Base-by-base conservation (phyloP, 2,113 vertebrate genomes). In the Ia io region DNA sequence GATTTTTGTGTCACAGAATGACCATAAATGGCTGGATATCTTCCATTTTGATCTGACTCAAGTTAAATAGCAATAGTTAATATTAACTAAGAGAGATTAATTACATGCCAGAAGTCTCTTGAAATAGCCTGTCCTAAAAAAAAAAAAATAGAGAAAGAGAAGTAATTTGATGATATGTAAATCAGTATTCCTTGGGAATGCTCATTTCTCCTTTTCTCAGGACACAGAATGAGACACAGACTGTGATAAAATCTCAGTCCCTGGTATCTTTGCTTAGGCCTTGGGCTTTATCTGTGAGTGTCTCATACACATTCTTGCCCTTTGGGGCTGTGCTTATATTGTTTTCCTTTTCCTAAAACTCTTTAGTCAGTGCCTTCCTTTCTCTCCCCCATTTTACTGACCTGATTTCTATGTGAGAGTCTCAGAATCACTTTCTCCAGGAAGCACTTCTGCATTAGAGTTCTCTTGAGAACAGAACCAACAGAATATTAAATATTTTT, bases 61-160 rank as follows among this genome's bases (percentile, higher is more conserved):
- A 53, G 59, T 78, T 71, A 90, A 91, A 67, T 9, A 61, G 47
- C 11, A 30, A 32, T 17, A 25, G 47, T 88, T 88, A 90, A 85
- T 51, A 84, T 85, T 88, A 91, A 87, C 71, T 84, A 53, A 90
- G 40, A 82, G 70, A 82, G 85, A 93, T 94, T 61, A 74, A 85
- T 95, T 82, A 69, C 49, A 42, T 49, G 35, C 47, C 56, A 69
- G 22, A 84, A 91, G 42, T 53, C 83, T 96, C 44, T 90, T 80
- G 18, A 96, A 37, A 92, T 59, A 90, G 73, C 44, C 32, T 85
- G 7, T 44, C 74, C 53, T 90, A 78, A 32, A 32, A 30, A 30
- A 85, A 84, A 85, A 91, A 93, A 90, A 83, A 56, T n/a, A 56
- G 53, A 56, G 7, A 59, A 8, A 59, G n/a, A 49, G 80, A 92